These are phyloP conservation scores for Poecilia velifera DNA, from an alignment of 2,797 vertebrate species.

Conservation along the genomic window DNA sequence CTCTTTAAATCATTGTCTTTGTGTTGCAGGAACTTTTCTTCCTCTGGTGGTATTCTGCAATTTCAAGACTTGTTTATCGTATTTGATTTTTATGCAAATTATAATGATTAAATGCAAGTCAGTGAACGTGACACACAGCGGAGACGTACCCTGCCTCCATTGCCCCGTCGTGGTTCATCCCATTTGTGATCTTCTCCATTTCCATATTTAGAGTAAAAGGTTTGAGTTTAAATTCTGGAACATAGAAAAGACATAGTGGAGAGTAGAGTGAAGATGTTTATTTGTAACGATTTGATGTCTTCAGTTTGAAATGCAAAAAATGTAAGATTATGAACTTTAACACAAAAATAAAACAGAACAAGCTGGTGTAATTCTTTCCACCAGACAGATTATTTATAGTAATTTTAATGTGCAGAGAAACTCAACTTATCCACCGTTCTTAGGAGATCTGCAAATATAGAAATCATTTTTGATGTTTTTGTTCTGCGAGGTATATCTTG, in stretches of 20 bases:
- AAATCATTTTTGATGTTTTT: background rate
- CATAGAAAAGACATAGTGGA: background rate
- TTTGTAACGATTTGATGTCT: background rate
- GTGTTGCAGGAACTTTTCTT: conserved; percentile 73
- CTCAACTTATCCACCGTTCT: background rate
- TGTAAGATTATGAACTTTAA: background rate
- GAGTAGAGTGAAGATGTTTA: background rate
- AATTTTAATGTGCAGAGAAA: background rate
- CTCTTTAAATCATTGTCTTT: conserved; percentile 65
- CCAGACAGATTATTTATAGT: background rate
- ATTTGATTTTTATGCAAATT: background rate
- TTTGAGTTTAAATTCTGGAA: background rate
- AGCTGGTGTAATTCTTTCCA: background rate
- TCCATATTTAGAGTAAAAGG: conserved; percentile 68
- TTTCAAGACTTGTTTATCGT: background rate
- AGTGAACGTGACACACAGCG: background rate
- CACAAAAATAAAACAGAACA: background rate
- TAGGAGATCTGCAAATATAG: background rate
- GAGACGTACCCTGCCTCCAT: conserved; percentile 71
- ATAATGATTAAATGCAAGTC: background rate
- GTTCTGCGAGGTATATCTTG: background rate
- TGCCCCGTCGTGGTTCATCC: conserved; percentile 54
- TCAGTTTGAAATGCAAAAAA: background rate
- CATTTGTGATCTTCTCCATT: conserved; percentile 76
- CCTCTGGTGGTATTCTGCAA: conserved; percentile 66